A percentile compares a stretch with the other conserved stretches of the same genome.
Conservation (phyloP, 2,888 invertebrate genomes). For the Junonia oenone region DNA sequence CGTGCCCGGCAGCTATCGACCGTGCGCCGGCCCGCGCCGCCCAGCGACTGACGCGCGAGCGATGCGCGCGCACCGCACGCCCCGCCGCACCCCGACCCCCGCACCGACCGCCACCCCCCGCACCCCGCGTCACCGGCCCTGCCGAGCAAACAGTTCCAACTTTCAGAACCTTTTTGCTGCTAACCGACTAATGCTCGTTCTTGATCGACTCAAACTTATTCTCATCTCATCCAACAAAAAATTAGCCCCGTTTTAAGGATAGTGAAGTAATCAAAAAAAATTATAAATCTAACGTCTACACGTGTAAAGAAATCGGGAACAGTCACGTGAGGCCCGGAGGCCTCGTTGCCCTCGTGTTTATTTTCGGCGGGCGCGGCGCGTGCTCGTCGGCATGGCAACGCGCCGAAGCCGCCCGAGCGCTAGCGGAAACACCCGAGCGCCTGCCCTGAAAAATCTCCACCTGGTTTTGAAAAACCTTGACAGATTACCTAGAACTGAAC, state of each 20-base stretch:
- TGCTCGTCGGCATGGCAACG: conserved; percentile 65
- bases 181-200: neutral
- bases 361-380: conserved; percentile 60
- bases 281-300: too few species aligned
- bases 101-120: conserved; percentile 44
- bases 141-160: conserved; percentile 34
- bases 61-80: conserved; percentile 61
- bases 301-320: conserved; percentile 5
- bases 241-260: too few species aligned
- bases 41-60: conserved; percentile 53
- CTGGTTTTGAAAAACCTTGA: conserved; percentile 30
- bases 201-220: neutral
- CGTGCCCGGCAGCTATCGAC: conserved; percentile 63
- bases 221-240: too few species aligned
- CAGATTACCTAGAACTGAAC: conserved; percentile 29
- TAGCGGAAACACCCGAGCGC: conserved; percentile 44
- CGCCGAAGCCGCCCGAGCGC: conserved; percentile 48
- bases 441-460: conserved; percentile 31
- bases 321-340: conserved; percentile 28
- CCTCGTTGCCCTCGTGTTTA: conserved; percentile 49
- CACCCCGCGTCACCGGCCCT: conserved; percentile 31
- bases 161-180: conserved; percentile 21
- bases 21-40: conserved; percentile 60
- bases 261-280: too few species aligned
- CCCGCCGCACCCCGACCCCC: conserved; percentile 38